Base-by-base conservation (phyloP, 2,797 vertebrate species). In the Macroramphosus scolopax region DNA sequence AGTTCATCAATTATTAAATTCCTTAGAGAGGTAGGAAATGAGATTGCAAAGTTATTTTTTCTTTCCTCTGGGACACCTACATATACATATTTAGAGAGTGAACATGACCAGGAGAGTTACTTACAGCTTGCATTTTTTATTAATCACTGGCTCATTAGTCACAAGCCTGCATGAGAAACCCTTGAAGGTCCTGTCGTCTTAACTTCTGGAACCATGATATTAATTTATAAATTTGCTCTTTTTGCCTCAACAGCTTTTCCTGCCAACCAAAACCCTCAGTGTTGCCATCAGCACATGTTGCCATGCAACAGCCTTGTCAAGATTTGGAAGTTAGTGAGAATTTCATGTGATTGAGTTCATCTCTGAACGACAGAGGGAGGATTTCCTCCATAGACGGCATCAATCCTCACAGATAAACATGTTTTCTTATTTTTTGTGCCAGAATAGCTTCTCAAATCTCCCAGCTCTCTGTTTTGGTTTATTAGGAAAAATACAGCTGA, bases 301-400 rank as follows among this genome's bases (percentile, higher is more conserved):
- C 82, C 65, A 78, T 72, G 82, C 64, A 88, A 86, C 81, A 60
- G 50, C 59, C 69, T 72, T 72, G 50, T 54, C 53, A 43, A 32
- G 46, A 68, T 62, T 74, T 70, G 46, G 60, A 79, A 62, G 76
- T 68, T 77, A 73, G 70, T 74, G 63, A 78, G 43, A 74, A 48
- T 55, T 65, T 42, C 15, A 30, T 47, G 51, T 47, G 30, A 57
- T 20, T 13, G 36, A 55, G 42, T 45, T 73, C 14, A 41, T 56
- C 17, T 72, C 5, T 42, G 40, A 50, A 41, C 37, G 7, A 46
- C 1, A 4, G 13, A 46, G 24, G 11, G 15, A 44, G 45, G 14
- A 11, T 41, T 41, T 24, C 39, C 47, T 30, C 9, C 20, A n/a
- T n/a, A n/a, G n/a, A n/a, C n/a, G n/a, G 14, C 17, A 34, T 32